Evolutionary conservation across 35 echinoderm and acorn worm species (phyloP).

Genomic region (Holothuria glaberrima): DNA sequence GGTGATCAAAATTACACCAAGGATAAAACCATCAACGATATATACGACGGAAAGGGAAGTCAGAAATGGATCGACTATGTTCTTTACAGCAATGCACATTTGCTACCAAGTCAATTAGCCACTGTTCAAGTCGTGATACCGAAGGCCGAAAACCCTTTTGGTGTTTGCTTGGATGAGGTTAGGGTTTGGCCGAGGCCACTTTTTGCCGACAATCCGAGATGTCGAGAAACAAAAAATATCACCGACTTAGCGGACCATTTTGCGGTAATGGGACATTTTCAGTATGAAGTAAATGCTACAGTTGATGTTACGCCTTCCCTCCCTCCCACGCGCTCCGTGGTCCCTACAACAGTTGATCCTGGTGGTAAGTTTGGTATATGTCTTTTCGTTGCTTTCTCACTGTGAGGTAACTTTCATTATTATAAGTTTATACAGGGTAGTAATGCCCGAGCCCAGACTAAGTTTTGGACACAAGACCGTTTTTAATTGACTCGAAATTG

Average conservation of each 20-base stretch:
- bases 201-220: slow-evolving; percentile 54
- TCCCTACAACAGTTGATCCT: neutral
- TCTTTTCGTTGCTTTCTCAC: neutral
- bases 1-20: slow-evolving; percentile 73
- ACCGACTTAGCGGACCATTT: slow-evolving; percentile 78
- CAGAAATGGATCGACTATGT: slow-evolving; percentile 77
- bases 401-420: too few species aligned
- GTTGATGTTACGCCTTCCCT: slow-evolving; percentile 9
- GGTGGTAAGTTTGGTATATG: neutral
- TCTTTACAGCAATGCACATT: slow-evolving; percentile 70
- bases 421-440: too few species aligned
- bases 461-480: too few species aligned
- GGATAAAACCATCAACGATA: slow-evolving; percentile 73
- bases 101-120: slow-evolving; percentile 44
- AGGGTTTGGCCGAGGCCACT: slow-evolving; percentile 34
- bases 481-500: too few species aligned
- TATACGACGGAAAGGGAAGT: slow-evolving; percentile 41
- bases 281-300: slow-evolving; percentile 22
- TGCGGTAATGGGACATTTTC: slow-evolving; percentile 65
- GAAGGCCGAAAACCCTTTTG: slow-evolving; percentile 41
- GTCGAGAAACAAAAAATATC: slow-evolving; percentile 56
- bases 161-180: slow-evolving; percentile 51
- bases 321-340: neutral
- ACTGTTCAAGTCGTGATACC: slow-evolving; percentile 63
- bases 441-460: neutral